These are phyloP conservation scores for Xiphophorus couchianus DNA, from an alignment of 2,113 vertebrate genomes.

Conservation along the genomic window DNA sequence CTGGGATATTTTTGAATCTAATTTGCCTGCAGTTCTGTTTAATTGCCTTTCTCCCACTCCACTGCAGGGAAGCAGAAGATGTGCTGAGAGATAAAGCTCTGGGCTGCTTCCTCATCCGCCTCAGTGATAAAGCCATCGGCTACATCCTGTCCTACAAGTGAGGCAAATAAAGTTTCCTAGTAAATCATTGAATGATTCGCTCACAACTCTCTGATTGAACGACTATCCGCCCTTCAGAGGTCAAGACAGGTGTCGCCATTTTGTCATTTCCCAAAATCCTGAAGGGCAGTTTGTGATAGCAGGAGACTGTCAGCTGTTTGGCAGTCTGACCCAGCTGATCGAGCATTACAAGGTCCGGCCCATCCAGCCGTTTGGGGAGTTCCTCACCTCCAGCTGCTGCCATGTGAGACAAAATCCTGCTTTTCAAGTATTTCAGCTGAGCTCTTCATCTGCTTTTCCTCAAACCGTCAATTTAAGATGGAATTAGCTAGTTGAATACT, in stretches of 20 bases:
- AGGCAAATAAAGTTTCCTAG: constrained; percentile 26
- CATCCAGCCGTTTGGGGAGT: constrained; percentile 86
- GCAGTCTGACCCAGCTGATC: constrained; percentile 79
- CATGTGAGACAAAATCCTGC: constrained; percentile 69
- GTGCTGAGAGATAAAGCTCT: constrained; percentile 78
- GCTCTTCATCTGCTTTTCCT: too few species aligned
- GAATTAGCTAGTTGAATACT: too few species aligned
- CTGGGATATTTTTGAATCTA: neutral
- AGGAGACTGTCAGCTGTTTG: constrained; percentile 77
- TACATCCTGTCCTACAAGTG: constrained; percentile 90
- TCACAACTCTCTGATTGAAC: neutral
- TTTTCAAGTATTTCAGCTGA: too few species aligned
- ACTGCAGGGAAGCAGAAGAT: constrained; percentile 83
- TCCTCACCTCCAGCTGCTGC: constrained; percentile 74
- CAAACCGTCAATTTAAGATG: too few species aligned
- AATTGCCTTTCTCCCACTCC: neutral
- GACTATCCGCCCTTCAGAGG: constrained; percentile 73
- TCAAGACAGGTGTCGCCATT: constrained; percentile 84
- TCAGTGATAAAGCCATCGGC: constrained; percentile 84
- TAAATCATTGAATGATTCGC: neutral
- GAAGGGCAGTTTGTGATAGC: constrained; percentile 79
- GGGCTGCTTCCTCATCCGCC: constrained; percentile 86
- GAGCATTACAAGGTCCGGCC: constrained; percentile 77
- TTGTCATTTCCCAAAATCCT: constrained; percentile 82
- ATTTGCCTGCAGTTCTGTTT: constrained; percentile 23